These are phyloP conservation scores for Rhadina sibilatrix DNA, from an alignment of 2,113 vertebrate species.

Conservation along the genomic window DNA sequence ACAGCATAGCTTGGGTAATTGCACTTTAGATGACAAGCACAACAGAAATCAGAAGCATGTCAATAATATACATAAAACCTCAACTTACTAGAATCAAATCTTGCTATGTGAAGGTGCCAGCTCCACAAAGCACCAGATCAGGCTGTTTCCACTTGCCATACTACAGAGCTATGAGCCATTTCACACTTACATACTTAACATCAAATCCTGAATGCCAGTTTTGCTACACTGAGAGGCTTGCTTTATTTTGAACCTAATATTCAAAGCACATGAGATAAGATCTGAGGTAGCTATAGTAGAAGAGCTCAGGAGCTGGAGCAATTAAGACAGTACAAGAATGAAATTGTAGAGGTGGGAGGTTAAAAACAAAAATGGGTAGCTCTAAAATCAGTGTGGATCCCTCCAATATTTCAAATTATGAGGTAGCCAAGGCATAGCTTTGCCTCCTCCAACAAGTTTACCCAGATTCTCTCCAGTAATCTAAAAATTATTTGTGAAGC, in stretches of 20 bases:
- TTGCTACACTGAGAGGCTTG: neutral
- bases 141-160: neutral
- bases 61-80: neutral
- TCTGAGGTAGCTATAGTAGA: neutral
- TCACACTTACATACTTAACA: neutral
- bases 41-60: neutral
- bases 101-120: rapidly evolving
- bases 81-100: neutral
- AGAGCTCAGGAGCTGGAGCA: neutral
- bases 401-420: neutral
- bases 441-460: neutral
- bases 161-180: neutral
- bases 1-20: slow-evolving; percentile 14
- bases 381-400: neutral
- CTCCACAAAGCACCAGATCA: neutral
- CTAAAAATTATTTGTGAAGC: neutral
- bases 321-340: neutral
- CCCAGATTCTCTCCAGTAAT: neutral
- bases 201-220: neutral
- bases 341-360: neutral
- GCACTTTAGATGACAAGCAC: neutral
- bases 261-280: neutral
- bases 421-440: neutral
- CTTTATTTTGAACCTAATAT: neutral
- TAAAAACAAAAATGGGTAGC: neutral